Base-by-base conservation (phyloP, 2,888 invertebrate species). In the Idaea straminata region DNA sequence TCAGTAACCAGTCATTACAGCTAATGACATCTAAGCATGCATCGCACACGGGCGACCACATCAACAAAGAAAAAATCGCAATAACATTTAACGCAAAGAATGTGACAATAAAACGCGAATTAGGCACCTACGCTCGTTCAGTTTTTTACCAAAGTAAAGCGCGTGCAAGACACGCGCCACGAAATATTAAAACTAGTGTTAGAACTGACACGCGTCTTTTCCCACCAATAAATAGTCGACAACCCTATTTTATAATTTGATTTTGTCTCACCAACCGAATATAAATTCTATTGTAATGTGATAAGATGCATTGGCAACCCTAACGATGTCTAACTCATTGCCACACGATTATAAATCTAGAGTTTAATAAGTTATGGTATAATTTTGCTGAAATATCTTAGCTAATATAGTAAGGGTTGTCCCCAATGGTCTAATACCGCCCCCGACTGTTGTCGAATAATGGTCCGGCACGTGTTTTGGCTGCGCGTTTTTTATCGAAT, bases 141-240 rank as follows among this genome's bases (percentile, higher is more conserved):
- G 87, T 89, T 92, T 92, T 92, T 92, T 91, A 91, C 90, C 92
- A 92, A 92, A 92, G 92, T 73, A 62, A 10, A 35, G 59, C 90
- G 83, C 91, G 92, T 90, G 92, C 64, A 80, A 0, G 74, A 3
- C 92, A 89, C 92, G 91, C 78, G 92, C 76, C 85, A 72, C 78
- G 82, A 89, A 91, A 92, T 92, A 92, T 92, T 92, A 92, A 91
- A 92, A 91, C 90, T 91, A 89, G 92, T 92, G 92, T 92, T 90
- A 92, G 90, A 90, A 78, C 83, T 90, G 91, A 92, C 92, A 92
- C 92, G 92, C 89, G 92, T 85, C 89, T 84, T 84, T 92, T 91
- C 92, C 92, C 92, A 91, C 92, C 91, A 91, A 92, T 91, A 91
- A 92, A 92, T 91, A 89, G 88, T 83, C 85, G 85, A 81, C 87